A percentile compares a stretch with the other conserved stretches of the same genome.
These are phyloP conservation scores for Coremacera marginata DNA, from an alignment of 2,888 invertebrate genomes.

Conservation along the genomic window DNA sequence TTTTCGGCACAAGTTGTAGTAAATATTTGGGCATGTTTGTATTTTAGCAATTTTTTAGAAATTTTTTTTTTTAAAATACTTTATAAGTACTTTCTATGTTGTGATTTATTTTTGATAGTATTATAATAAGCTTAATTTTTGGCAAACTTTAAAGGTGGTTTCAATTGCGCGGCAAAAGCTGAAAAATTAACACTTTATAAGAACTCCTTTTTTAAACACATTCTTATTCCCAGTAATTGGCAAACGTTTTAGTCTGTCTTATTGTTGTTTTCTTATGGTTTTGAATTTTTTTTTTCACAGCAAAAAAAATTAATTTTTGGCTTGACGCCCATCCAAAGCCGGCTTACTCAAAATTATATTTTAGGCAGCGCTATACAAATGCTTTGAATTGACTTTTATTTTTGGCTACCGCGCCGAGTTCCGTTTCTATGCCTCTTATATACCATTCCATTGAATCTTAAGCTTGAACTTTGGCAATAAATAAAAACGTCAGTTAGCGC, in stretches of 20 bases:
- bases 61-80: background rate
- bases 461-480: too few relatives aligned
- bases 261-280: background rate
- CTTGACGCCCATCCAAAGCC: background rate
- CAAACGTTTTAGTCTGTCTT: background rate
- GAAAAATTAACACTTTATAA: background rate
- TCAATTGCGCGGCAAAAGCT: background rate
- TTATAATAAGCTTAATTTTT: slow-evolving; percentile 5
- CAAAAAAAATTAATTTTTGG: background rate
- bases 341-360: background rate
- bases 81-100: too few relatives aligned
- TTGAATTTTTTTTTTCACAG: background rate
- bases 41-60: background rate
- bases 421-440: too few relatives aligned
- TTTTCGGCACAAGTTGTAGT: slow-evolving; percentile 29
- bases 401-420: too few relatives aligned
- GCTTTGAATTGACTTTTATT: too few relatives aligned
- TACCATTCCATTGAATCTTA: too few relatives aligned
- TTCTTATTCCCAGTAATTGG: background rate
- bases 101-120: background rate
- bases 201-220: background rate
- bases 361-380: background rate
- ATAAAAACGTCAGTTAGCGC: too few relatives aligned
- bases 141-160: slow-evolving; percentile 24
- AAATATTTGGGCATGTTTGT: background rate